Evolutionary conservation across 2,113 vertebrate species (phyloP).

Genomic region (Apteryx mantelli): DNA sequence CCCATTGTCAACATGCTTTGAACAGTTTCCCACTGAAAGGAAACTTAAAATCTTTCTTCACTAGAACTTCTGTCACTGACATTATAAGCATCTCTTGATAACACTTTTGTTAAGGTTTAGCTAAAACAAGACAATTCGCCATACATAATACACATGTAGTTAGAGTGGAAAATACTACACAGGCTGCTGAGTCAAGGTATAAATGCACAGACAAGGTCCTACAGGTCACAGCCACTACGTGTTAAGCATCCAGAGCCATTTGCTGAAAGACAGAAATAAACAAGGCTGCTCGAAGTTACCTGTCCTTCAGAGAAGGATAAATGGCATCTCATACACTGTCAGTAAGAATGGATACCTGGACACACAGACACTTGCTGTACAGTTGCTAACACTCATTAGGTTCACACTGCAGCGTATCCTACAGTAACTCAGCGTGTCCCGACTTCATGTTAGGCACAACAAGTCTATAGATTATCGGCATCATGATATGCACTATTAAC

Average conservation of each 20-base stretch:
- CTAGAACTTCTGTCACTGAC: not conserved
- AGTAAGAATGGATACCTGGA: rapidly evolving
- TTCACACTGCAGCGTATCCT: not conserved
- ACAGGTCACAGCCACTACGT: not conserved
- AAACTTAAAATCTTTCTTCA: not conserved
- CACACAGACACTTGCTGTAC: not conserved
- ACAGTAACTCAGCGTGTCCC: not conserved
- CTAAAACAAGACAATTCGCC: not conserved
- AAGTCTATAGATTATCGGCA: rapidly evolving
- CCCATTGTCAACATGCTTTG: not conserved
- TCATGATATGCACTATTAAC: not conserved
- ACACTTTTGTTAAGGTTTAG: not conserved
- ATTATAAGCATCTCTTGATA: not conserved
- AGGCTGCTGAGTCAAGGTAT: not conserved
- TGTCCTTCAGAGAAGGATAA: not conserved
- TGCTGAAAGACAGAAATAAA: not conserved
- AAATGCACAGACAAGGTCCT: not conserved
- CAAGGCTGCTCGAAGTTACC: not conserved
- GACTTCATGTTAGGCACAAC: rapidly evolving
- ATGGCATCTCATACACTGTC: not conserved
- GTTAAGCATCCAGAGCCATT: not conserved
- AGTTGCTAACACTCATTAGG: not conserved
- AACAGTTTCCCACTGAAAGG: not conserved
- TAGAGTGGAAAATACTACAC: not conserved
- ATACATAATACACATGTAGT: not conserved